Percentiles rank a stretch among this genome's conserved stretches.
These are phyloP conservation scores for Eolophus roseicapilla DNA, from an alignment of 2,113 vertebrate species.

Conservation along the genomic window DNA sequence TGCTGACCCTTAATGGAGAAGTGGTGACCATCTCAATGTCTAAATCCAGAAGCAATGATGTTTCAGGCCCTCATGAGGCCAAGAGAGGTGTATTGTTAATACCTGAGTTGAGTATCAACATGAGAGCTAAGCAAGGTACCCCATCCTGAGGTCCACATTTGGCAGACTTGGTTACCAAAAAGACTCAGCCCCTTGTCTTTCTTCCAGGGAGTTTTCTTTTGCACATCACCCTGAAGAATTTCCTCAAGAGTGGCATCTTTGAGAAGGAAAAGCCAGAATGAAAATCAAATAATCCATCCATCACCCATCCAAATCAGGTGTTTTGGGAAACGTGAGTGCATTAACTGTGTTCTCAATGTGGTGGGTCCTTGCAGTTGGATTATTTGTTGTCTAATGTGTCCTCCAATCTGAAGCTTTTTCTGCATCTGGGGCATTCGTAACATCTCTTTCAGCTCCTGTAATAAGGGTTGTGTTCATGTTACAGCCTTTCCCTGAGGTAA, in stretches of 20 bases:
- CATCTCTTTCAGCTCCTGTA: background rate
- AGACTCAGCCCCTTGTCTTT: background rate
- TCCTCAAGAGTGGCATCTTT: background rate
- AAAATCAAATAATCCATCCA: background rate
- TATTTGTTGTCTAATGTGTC: background rate
- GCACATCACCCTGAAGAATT: background rate
- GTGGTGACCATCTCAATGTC: background rate
- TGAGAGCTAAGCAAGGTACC: background rate
- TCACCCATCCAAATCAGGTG: background rate
- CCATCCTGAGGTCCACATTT: background rate
- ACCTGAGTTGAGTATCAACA: background rate
- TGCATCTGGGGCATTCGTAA: background rate
- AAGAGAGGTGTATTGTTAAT: background rate
- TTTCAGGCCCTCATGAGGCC: background rate
- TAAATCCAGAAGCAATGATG: background rate
- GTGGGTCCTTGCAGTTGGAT: background rate
- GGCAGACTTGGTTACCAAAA: background rate
- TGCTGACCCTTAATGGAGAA: background rate
- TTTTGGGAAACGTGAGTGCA: background rate
- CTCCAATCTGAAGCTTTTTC: background rate
- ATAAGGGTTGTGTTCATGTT: background rate
- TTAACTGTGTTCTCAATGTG: background rate
- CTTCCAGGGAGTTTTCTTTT: background rate
- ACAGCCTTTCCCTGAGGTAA: background rate
- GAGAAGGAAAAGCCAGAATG: background rate